phyloP scores from a whole-genome alignment of 2,113 vertebrate genomes.

The Hyla sarda region DNA sequence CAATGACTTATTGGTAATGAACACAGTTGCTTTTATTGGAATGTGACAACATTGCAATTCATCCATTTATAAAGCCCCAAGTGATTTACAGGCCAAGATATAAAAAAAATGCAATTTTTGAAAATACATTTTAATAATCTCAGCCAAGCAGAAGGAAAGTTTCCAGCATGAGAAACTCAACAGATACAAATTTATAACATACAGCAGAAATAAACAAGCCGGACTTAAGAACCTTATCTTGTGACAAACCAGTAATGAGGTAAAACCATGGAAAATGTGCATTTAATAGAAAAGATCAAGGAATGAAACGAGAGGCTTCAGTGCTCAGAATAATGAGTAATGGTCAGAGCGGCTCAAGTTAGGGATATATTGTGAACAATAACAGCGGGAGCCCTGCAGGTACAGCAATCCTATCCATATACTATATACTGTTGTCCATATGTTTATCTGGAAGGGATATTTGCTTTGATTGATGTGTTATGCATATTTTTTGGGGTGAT shows the following conservation, averaged over 20 bases:
- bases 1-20: neutral
- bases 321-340: constrained; percentile 3
- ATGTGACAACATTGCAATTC: neutral
- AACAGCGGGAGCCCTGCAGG: constrained; percentile 10
- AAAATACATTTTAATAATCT: neutral
- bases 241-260: constrained; percentile 31
- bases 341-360: constrained; percentile 4
- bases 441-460: neutral
- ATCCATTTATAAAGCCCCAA: neutral
- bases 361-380: constrained; percentile 4
- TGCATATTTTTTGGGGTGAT: neutral
- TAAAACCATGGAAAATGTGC: constrained; percentile 38
- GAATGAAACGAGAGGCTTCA: constrained; percentile 20
- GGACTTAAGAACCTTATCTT: neutral
- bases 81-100: neutral
- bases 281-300: constrained; percentile 46
- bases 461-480: constrained; percentile 15
- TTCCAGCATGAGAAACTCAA: neutral
- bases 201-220: constrained; percentile 26
- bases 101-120: neutral
- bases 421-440: neutral
- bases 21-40: neutral
- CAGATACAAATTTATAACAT: neutral
- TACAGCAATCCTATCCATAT: neutral
- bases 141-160: neutral